phyloP scores from a whole-genome alignment of 2,888 invertebrate species.

The Conus canariensis region DNA sequence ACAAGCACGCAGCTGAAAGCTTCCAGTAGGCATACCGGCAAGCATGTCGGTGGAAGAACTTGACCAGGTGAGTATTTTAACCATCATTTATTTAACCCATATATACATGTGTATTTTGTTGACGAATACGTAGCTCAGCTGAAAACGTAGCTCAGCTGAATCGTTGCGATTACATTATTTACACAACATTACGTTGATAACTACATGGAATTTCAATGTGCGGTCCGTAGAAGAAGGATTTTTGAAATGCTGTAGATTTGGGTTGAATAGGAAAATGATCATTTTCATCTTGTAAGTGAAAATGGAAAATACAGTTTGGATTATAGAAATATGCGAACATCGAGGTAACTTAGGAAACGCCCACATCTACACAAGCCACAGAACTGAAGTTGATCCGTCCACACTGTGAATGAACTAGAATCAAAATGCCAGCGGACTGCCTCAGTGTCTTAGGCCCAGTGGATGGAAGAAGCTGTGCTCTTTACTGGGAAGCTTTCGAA shows the following conservation, averaged over 20 bases:
- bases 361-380: background rate
- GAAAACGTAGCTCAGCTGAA: background rate
- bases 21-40: background rate
- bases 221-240: too few species aligned
- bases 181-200: too few species aligned
- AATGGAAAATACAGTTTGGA: background rate
- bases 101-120: background rate
- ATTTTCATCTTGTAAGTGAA: too few species aligned
- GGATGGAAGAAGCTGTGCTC: too few species aligned
- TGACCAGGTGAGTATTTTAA: constrained; percentile 33
- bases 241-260: too few species aligned
- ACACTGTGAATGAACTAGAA: too few species aligned
- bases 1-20: background rate
- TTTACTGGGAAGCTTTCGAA: too few species aligned
- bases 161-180: background rate
- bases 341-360: background rate
- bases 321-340: background rate
- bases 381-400: too few species aligned
- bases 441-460: too few species aligned
- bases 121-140: background rate
- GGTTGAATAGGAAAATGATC: too few species aligned
- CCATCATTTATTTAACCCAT: background rate
- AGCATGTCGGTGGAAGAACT: constrained; percentile 41
- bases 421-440: too few species aligned
- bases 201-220: too few species aligned